phyloP scores from a whole-genome alignment of 2,888 invertebrate species.

The Neocrepidodera transversa region DNA sequence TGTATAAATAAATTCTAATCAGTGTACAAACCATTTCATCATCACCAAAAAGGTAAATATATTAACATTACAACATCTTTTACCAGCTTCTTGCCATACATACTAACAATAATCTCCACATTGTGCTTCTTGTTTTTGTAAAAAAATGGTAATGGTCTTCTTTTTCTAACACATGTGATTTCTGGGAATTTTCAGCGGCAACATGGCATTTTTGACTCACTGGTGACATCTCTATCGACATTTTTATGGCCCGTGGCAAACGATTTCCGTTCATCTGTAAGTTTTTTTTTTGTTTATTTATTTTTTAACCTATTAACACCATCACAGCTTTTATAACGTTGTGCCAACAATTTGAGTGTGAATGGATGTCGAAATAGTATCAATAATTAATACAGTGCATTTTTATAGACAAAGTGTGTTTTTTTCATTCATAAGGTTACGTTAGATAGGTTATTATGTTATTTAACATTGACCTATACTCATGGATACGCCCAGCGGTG shows the following conservation, averaged over 20 bases:
- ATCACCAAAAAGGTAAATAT: slow-evolving; percentile 1
- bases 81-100: neutral
- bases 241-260: slow-evolving; percentile 55
- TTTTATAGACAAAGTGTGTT: too few species aligned
- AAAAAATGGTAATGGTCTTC: slow-evolving; percentile 6
- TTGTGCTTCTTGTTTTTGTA: slow-evolving; percentile 2
- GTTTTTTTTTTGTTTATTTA: slow-evolving; percentile 43
- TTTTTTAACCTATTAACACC: neutral
- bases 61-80: neutral
- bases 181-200: slow-evolving; percentile 47
- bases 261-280: slow-evolving; percentile 51
- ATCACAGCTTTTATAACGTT: neutral
- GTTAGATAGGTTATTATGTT: too few species aligned
- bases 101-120: slow-evolving; percentile 1
- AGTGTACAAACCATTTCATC: too few species aligned
- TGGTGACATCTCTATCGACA: slow-evolving; percentile 53
- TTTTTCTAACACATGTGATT: slow-evolving; percentile 26
- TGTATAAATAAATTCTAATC: too few species aligned
- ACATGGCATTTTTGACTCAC: slow-evolving; percentile 51
- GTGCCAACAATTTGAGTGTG: too few species aligned
- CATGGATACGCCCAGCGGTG: too few species aligned
- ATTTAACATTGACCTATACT: too few species aligned
- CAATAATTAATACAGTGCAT: too few species aligned
- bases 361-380: too few species aligned
- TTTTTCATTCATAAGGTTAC: too few species aligned